These are phyloP conservation scores for Apus apus DNA, from an alignment of 2,113 vertebrate genomes.

Conservation along the genomic window DNA sequence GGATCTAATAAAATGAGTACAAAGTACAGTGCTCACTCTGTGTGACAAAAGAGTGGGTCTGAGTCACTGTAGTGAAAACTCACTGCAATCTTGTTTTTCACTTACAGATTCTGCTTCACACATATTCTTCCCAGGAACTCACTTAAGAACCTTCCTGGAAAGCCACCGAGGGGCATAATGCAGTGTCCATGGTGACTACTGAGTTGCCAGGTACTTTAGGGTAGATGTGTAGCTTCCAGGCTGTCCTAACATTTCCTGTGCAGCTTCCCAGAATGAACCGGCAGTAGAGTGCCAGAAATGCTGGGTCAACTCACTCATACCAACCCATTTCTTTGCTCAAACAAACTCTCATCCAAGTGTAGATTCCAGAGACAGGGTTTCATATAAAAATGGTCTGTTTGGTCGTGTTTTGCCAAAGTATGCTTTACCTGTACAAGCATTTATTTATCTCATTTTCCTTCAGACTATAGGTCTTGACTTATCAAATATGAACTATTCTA, in stretches of 20 bases:
- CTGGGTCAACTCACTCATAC: background rate
- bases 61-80: background rate
- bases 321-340: background rate
- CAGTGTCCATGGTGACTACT: too few species aligned
- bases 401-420: background rate
- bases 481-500: background rate
- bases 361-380: background rate
- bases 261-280: background rate
- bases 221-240: background rate
- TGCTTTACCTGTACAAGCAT: background rate
- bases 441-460: background rate
- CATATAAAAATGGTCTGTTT: background rate
- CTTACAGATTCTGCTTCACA: background rate
- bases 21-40: background rate
- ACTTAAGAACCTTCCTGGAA: background rate
- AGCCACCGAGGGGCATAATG: background rate
- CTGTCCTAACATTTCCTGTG: background rate
- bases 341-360: background rate
- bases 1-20: background rate
- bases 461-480: background rate
- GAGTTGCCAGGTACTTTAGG: background rate
- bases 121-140: background rate
- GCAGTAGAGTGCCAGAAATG: background rate
- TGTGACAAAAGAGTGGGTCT: background rate
- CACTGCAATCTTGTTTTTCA: background rate